These are phyloP conservation scores for Leucania comma DNA, from an alignment of 2,888 invertebrate species.

Conservation along the genomic window DNA sequence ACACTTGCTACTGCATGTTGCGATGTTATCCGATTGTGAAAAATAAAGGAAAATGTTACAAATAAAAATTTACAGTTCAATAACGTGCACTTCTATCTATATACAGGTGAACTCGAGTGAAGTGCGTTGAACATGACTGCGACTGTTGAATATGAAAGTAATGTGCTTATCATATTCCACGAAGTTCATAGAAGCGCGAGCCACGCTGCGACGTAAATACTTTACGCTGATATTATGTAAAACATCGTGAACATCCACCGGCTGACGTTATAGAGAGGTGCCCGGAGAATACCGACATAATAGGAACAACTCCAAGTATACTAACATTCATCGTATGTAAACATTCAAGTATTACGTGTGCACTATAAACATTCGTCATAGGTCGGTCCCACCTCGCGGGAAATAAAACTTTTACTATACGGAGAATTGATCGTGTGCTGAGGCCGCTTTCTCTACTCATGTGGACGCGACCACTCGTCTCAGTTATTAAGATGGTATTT, in stretches of 20 bases:
- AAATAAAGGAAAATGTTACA: slow-evolving; percentile 7
- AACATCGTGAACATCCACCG: slow-evolving; percentile 33
- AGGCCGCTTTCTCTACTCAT: no score
- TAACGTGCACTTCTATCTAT: not conserved
- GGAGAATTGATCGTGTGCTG: slow-evolving; percentile 73
- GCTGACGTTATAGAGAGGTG: slow-evolving; percentile 40
- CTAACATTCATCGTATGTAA: slow-evolving; percentile 70
- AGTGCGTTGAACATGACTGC: slow-evolving; percentile 33
- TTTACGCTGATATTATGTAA: slow-evolving; percentile 54
- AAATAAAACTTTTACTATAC: slow-evolving; percentile 82
- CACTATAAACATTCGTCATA: slow-evolving; percentile 37
- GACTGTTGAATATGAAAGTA: slow-evolving; percentile 54
- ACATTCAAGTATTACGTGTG: slow-evolving; percentile 71
- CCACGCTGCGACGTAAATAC: slow-evolving; percentile 35
- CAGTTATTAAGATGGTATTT: slow-evolving; percentile 69
- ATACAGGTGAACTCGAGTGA: not conserved
- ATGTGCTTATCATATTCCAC: slow-evolving; percentile 39
- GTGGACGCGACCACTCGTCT: slow-evolving; percentile 35
- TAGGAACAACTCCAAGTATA: slow-evolving; percentile 31
- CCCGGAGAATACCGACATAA: slow-evolving; percentile 42
- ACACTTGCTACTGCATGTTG: not conserved
- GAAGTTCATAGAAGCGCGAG: slow-evolving; percentile 40
- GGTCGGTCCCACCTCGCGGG: slow-evolving; percentile 68
- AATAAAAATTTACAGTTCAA: slow-evolving; percentile 20
- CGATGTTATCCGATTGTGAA: slow-evolving; percentile 8